Evolutionary conservation across 2,888 invertebrate species (phyloP), one percentile per base, ranked within the genome.

Genomic region (Noctua comes): DNA sequence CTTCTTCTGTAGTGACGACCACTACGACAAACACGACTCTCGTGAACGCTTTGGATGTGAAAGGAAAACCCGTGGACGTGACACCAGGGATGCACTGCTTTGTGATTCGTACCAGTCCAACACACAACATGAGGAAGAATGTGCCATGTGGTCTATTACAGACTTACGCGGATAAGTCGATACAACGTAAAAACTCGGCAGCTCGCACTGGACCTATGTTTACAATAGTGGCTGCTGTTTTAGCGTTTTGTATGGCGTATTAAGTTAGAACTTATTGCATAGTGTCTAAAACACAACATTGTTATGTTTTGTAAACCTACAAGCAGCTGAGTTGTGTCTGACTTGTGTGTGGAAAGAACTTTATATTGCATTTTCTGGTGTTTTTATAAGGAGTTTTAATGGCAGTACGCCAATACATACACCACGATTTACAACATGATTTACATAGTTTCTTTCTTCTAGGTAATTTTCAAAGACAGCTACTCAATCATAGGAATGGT

Each of bases 41-140:
- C 18, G 91, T 91, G 21, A 94, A 95, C 82, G 96, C 96, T n/a
- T 85, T 95, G n/a, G 95, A 95, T 62, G 95, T 95, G 66, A 96
- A 96, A 90, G 96, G 96, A 40, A 92, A 93, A 64, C 92, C 94
- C 0, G 90, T 96, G 24, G 90, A 92, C 21, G 96, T 96, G 54
- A 96, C 96, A 16, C 94, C 95, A 2, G 95, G 94, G 11, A 96
- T 96, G 96, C 87, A 94, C 88, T 96, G 96, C 80, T 96, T 93
- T 85, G 93, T 96, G 10, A 93, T 96, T 24, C 91, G 95, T 65
- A 88, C 85, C 69, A 92, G 92, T 21, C 85, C 94, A 4, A 78
- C 88, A 0, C 90, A 91, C 13, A 93, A 92, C 57, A 94, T 95
- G 95, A 93, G 86, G 82, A 94, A 93, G 79, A 85, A 89, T 59